A percentile compares a stretch with the other conserved stretches of the same genome.
Conservation (phyloP, 2,113 vertebrate species). For the Alosa alosa region DNA sequence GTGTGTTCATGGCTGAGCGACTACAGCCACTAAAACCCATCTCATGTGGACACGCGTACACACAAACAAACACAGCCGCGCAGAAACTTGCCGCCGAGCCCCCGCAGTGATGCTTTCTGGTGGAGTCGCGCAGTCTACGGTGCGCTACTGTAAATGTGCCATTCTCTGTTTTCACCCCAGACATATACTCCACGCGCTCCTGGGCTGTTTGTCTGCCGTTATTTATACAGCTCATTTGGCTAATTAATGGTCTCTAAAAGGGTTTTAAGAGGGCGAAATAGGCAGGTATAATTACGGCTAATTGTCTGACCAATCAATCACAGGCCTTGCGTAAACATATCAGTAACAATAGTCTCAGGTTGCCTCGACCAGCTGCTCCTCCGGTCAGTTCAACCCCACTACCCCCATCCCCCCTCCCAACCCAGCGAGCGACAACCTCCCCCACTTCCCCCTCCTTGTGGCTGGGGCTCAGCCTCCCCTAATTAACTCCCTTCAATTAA, state of each 20-base stretch:
- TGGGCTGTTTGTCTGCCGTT: slow-evolving; percentile 18
- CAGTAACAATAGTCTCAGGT: slow-evolving; percentile 59
- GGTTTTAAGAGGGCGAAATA: slow-evolving; percentile 49
- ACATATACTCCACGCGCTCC: slow-evolving; percentile 3
- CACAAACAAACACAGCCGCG: background rate
- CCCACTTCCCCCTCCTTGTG: slow-evolving; percentile 36
- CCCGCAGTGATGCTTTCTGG: slow-evolving; percentile 20
- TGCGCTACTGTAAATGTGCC: slow-evolving; percentile 53
- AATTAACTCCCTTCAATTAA: slow-evolving; percentile 76
- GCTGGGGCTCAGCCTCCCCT: slow-evolving; percentile 47
- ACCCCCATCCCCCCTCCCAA: slow-evolving; percentile 44
- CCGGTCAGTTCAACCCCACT: slow-evolving; percentile 52
- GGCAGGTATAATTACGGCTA: slow-evolving; percentile 65
- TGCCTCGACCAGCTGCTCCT: slow-evolving; percentile 62
- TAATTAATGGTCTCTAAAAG: slow-evolving; percentile 56
- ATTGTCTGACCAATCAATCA: slow-evolving; percentile 70
- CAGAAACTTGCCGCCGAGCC: background rate
- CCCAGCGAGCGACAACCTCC: slow-evolving; percentile 44
- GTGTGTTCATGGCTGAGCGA: background rate
- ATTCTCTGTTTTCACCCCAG: slow-evolving; percentile 41
- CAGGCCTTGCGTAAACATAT: slow-evolving; percentile 57
- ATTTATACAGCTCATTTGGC: slow-evolving; percentile 35
- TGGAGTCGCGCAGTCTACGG: slow-evolving; percentile 54
- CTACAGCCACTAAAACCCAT: background rate
- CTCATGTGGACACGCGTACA: background rate